Conservation (phyloP, 2,888 invertebrate genomes). For the Exocentrus adspersus region DNA sequence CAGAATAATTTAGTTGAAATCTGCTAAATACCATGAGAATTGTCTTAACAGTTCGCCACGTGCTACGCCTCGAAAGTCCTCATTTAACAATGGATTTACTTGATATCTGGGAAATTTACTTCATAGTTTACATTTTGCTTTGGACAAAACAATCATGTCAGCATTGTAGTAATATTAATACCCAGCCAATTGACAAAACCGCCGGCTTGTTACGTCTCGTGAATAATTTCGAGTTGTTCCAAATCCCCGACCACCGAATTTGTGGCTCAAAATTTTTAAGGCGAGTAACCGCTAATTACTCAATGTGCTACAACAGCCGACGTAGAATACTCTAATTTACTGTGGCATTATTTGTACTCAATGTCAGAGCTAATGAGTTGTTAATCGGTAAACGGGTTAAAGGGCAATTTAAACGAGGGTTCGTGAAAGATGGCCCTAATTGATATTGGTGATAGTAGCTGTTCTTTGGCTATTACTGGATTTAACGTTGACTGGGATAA, state of each 20-base stretch:
- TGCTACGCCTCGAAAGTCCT: conserved; percentile 43
- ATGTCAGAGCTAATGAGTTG: conserved; percentile 48
- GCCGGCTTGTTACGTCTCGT: not conserved
- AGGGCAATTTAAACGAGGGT: conserved; percentile 39
- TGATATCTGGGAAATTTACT: conserved; percentile 28
- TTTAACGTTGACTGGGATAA: conserved; percentile 35
- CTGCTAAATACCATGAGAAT: conserved; percentile 59
- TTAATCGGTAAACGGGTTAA: conserved; percentile 43
- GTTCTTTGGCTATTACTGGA: conserved; percentile 31
- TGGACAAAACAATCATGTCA: conserved; percentile 16
- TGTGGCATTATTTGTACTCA: conserved; percentile 41
- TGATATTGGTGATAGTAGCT: conserved; percentile 41
- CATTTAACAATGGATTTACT: conserved; percentile 43
- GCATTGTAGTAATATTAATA: not conserved
- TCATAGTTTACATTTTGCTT: conserved; percentile 25
- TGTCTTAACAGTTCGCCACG: conserved; percentile 54
- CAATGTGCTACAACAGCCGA: not conserved
- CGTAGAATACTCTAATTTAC: conserved; percentile 30
- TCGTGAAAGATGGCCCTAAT: conserved; percentile 43
- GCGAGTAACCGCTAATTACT: too few relatives aligned
- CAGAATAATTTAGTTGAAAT: conserved; percentile 58
- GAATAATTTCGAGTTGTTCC: not conserved
- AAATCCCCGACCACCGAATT: too few relatives aligned
- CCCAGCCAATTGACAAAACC: not conserved
- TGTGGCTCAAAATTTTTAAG: too few relatives aligned